Evolutionary conservation across 2,113 vertebrate genomes (phyloP).

Genomic region (Hypocryptadius cinnamomeus): DNA sequence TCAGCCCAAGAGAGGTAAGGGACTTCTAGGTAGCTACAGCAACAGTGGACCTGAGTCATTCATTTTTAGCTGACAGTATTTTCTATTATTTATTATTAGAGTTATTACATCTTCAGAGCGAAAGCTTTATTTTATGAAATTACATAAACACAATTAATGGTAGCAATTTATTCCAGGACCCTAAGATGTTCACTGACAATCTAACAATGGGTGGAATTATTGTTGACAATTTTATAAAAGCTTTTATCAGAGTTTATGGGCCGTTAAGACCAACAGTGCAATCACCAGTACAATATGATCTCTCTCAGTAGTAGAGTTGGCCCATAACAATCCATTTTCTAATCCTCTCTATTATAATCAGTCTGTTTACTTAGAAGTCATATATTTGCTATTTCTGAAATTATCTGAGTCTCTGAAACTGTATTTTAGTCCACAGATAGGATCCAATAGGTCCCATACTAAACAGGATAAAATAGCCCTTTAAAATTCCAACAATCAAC

Average conservation of each 20-base stretch:
- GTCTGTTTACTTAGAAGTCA: neutral
- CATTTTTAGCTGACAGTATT: neutral
- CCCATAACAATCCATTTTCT: neutral
- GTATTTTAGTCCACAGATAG: neutral
- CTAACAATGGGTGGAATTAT: neutral
- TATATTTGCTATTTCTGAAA: neutral
- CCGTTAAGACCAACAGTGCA: neutral
- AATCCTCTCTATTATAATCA: neutral
- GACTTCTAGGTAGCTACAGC: neutral
- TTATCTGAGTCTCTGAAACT: neutral
- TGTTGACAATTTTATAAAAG: conserved; percentile 24
- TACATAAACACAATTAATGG: neutral
- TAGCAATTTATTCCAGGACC: neutral
- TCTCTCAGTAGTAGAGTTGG: neutral
- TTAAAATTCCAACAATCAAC: neutral
- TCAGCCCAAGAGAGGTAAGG: neutral
- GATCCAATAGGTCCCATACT: neutral
- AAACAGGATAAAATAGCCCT: neutral
- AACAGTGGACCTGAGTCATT: neutral
- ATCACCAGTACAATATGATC: neutral
- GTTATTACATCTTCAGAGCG: neutral
- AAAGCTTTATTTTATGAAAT: conserved; percentile 1
- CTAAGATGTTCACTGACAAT: neutral
- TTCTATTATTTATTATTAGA: neutral
- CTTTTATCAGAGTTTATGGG: conserved; percentile 33